Conservation (phyloP, 2,888 invertebrate genomes). For the Drosophila fungiperda region DNA sequence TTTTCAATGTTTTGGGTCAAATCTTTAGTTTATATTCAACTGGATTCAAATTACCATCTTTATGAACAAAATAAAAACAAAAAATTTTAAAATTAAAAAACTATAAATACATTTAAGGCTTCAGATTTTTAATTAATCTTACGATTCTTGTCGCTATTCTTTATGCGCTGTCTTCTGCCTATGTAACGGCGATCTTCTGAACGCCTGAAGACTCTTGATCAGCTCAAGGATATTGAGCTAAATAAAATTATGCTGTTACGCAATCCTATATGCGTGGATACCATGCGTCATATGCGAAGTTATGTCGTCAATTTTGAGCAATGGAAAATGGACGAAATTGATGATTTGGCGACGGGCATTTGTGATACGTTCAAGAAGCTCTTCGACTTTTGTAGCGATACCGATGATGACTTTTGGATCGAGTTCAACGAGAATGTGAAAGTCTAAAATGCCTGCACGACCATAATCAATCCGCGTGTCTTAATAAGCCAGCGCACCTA, state of each 20-base stretch:
- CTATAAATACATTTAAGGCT: neutral
- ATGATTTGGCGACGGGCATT: slow-evolving; percentile 88
- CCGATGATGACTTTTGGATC: slow-evolving; percentile 90
- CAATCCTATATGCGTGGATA: slow-evolving; percentile 91
- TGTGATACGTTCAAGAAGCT: slow-evolving; percentile 86
- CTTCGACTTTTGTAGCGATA: slow-evolving; percentile 86
- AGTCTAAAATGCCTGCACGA: slow-evolving; percentile 89
- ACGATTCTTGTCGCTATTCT: slow-evolving; percentile 14
- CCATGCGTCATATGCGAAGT: slow-evolving; percentile 90
- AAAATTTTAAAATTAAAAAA: neutral
- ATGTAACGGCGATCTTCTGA: slow-evolving; percentile 16
- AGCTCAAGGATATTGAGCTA: slow-evolving; percentile 85
- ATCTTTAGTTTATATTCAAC: neutral
- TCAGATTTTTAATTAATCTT: neutral
- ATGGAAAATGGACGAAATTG: slow-evolving; percentile 89
- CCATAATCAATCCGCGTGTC: slow-evolving; percentile 86
- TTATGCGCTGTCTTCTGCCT: slow-evolving; percentile 1
- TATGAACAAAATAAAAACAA: neutral
- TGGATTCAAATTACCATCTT: neutral
- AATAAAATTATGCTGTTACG: slow-evolving; percentile 92
- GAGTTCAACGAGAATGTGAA: slow-evolving; percentile 89
- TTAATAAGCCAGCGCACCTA: slow-evolving; percentile 80
- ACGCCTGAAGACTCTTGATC: slow-evolving; percentile 85
- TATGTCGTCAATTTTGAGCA: slow-evolving; percentile 92
- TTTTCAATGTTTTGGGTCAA: neutral